Evolutionary conservation across 2,888 invertebrate genomes (phyloP).

Genomic region (Pasiphila rectangulata): DNA sequence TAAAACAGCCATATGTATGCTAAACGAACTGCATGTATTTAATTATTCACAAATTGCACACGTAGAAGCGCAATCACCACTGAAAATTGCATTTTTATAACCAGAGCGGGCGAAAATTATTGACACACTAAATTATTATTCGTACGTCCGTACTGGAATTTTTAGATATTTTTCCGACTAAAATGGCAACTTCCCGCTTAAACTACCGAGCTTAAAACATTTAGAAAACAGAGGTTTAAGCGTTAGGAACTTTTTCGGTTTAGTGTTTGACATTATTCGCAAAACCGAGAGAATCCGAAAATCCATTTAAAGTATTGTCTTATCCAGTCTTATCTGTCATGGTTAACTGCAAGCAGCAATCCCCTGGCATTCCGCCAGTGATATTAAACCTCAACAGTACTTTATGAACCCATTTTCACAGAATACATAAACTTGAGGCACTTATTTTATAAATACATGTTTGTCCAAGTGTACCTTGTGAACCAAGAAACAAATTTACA

Average conservation of each 20-base stretch:
- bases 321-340: slow-evolving; percentile 20
- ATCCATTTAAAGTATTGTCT: slow-evolving; percentile 15
- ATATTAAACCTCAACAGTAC: slow-evolving; percentile 17
- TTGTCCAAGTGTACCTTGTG: too few relatives aligned
- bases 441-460: neutral
- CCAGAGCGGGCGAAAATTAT: slow-evolving; percentile 54
- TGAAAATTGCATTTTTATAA: slow-evolving; percentile 67
- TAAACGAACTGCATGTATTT: slow-evolving; percentile 55
- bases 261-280: too few relatives aligned
- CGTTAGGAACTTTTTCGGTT: too few relatives aligned
- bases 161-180: neutral
- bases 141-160: neutral
- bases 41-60: slow-evolving; percentile 57
- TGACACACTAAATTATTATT: slow-evolving; percentile 46
- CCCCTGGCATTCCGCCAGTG: slow-evolving; percentile 19
- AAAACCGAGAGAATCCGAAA: slow-evolving; percentile 10
- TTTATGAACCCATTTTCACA: slow-evolving; percentile 19
- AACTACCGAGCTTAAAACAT: too few relatives aligned
- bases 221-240: too few relatives aligned
- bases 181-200: neutral
- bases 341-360: slow-evolving; percentile 18
- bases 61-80: slow-evolving; percentile 54
- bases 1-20: slow-evolving; percentile 14
- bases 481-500: neutral
- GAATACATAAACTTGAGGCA: neutral